Conservation (phyloP, 2,113 vertebrate genomes). For the Cnemophilus loriae region DNA sequence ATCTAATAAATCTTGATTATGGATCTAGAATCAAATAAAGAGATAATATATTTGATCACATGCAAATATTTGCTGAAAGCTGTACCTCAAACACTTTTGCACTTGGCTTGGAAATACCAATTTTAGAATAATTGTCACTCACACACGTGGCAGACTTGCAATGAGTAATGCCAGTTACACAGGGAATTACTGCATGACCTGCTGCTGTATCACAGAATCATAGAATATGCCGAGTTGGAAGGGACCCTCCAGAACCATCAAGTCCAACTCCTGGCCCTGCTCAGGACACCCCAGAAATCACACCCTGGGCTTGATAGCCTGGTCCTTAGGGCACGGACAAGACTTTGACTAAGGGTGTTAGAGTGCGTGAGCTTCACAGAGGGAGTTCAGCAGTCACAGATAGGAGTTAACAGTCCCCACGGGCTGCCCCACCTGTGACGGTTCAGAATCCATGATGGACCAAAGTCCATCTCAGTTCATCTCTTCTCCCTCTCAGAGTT, state of each 20-base stretch:
- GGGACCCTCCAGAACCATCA: not conserved
- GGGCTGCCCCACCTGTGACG: no score
- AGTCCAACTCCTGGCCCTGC: not conserved
- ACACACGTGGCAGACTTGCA: not conserved
- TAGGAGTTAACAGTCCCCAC: not conserved
- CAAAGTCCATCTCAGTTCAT: not conserved
- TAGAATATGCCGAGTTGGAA: not conserved
- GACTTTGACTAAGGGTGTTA: not conserved
- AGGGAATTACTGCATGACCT: not conserved
- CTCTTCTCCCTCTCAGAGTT: not conserved
- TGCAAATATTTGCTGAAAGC: not conserved
- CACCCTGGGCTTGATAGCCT: not conserved
- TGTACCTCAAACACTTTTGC: not conserved
- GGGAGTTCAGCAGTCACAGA: not conserved
- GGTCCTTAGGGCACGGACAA: not conserved
- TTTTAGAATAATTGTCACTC: not conserved
- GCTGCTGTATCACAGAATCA: not conserved
- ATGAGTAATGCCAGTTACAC: not conserved
- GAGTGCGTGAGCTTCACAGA: not conserved
- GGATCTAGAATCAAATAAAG: not conserved
- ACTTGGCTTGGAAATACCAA: not conserved
- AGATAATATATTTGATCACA: not conserved
- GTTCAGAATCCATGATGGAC: not conserved
- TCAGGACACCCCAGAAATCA: not conserved
- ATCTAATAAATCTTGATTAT: not conserved